Base-by-base conservation (phyloP, 1,140 invertebrate genomes). In the Drosophila nigromelanica region DNA sequence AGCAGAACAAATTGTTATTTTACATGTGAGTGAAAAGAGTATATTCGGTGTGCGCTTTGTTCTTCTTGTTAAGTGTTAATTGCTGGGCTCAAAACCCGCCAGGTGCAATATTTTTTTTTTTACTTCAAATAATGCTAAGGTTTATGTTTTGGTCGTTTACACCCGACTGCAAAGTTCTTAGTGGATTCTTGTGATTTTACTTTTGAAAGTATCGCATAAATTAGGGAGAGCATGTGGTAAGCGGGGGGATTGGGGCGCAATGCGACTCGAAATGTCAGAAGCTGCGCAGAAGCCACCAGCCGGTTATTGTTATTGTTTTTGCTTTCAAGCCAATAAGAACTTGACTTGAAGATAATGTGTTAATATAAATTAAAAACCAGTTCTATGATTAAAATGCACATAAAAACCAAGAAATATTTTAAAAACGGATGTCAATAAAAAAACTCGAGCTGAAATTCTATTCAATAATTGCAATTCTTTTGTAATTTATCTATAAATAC, bases 231-330 rank as follows among this genome's bases (percentile, higher is more conserved):
- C 5, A 3, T 6, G 30, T 0, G 50, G 6, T 8, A 37, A 2
- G 18, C 21, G 4, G 18, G 4, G 18, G 8, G 5, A 5, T 5
- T 7, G 37, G 11, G 37, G 14, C 0, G n/a, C 12, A 61, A 69
- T 48, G 40, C 60, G 52, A 67, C 42, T 78, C 43, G 14, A 85
- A 85, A 87, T 77, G 82, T 61, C 82, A 85, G 77, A 47, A 68
- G 81, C 58, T 42, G 56, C 40, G 47, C 47, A 35, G 30, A 15
- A 35, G 50, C 50, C 30, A 40, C 18, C 18, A 47, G 74, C 78
- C 74, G 82, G 74, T 87, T 85, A 81, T 55, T 54, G 12, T 43
- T 27, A 40, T 39, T 48, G 40, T 48, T 59, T 62, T 60, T 58
- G 40, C 59, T 60, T 40, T 27, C 40, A 30, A 35, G 37, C 42